Conservation (phyloP, 2,888 invertebrate species). For the Osmoderma eremita region DNA sequence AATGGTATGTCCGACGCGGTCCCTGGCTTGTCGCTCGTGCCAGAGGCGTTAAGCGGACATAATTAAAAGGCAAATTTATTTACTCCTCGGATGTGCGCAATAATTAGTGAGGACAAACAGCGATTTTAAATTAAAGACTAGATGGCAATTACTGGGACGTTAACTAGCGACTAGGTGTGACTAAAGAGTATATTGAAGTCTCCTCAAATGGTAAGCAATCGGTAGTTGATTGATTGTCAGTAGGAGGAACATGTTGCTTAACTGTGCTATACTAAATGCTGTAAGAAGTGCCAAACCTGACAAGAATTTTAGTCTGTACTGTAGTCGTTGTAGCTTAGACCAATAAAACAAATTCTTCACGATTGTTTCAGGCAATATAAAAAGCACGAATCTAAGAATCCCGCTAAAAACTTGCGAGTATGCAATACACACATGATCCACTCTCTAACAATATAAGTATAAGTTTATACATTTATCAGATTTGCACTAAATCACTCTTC, state of each 20-base stretch:
- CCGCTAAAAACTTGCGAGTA: too few relatives aligned
- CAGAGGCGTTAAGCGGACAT: conserved; percentile 30
- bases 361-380: too few relatives aligned
- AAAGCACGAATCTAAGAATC: too few relatives aligned
- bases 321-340: too few relatives aligned
- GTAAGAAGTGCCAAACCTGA: too few relatives aligned
- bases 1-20: conserved; percentile 3
- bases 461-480: too few relatives aligned
- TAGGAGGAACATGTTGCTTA: not conserved
- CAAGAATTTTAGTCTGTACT: too few relatives aligned
- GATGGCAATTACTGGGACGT: conserved; percentile 17
- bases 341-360: too few relatives aligned
- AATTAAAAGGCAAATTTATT: conserved; percentile 37
- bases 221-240: not conserved
- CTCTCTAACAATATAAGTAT: too few relatives aligned
- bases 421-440: too few relatives aligned
- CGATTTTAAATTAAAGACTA: conserved; percentile 29
- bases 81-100: conserved; percentile 32
- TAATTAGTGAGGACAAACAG: conserved; percentile 37
- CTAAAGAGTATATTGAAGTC: conserved; percentile 19
- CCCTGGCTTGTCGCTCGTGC: conserved; percentile 16
- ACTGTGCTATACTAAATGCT: too few relatives aligned
- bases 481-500: too few relatives aligned
- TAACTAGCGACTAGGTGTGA: conserved; percentile 2
- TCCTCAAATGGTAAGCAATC: not conserved